These are phyloP conservation scores for Coranthus polyacanthus DNA, from an alignment of 2,797 vertebrate genomes.

Conservation along the genomic window DNA sequence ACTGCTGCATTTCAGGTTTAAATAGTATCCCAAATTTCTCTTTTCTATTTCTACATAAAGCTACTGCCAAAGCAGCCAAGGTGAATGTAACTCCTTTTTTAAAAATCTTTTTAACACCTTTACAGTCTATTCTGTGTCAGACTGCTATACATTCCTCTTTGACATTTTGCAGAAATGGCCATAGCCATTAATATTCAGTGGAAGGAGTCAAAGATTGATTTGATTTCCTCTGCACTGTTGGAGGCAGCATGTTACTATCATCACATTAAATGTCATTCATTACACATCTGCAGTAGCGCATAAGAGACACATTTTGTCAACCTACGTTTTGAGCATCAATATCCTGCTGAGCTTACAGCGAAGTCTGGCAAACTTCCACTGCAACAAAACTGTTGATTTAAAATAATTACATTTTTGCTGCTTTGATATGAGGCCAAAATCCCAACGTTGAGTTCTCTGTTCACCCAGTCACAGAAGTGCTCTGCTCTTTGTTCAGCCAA, in stretches of 20 bases:
- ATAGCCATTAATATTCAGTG: constrained; percentile 1
- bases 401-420: constrained; percentile 60
- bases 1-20: not conserved
- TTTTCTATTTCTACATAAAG: not conserved
- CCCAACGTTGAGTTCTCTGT: constrained; percentile 41
- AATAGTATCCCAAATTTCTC: not conserved
- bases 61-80: not conserved
- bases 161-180: not conserved
- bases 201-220: constrained; percentile 6
- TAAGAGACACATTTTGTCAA: constrained; percentile 39
- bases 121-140: not conserved
- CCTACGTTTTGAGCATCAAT: constrained; percentile 38
- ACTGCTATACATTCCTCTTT: not conserved
- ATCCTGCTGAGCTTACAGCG: constrained; percentile 44
- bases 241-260: constrained; percentile 27
- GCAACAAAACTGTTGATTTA: constrained; percentile 62
- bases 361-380: constrained; percentile 50
- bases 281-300: constrained; percentile 56
- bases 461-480: constrained; percentile 62
- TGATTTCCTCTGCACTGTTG: not conserved
- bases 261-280: constrained; percentile 19
- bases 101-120: not conserved
- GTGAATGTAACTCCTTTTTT: too few relatives aligned
- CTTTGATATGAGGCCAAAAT: constrained; percentile 64
- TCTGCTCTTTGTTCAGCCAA: constrained; percentile 71